A percentile compares a stretch with the other conserved stretches of the same genome.
phyloP scores from a whole-genome alignment of 2,797 vertebrate genomes.

The Parotocinclus haroldoi region DNA sequence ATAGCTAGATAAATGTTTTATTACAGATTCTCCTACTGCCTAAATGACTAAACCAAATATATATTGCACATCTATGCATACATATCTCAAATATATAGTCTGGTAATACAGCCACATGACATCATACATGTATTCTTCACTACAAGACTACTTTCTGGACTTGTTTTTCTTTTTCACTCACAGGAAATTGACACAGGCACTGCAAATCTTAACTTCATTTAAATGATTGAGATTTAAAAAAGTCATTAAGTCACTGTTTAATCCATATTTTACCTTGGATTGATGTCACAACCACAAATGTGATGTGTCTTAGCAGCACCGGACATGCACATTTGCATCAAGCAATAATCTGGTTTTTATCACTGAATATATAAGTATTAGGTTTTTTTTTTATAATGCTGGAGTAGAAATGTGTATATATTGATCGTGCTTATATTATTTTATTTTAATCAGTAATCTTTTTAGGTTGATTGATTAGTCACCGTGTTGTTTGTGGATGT shows the following conservation, averaged over 20 bases:
- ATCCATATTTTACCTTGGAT: background rate
- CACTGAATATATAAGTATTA: background rate
- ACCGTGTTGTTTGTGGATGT: background rate
- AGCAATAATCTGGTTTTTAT: background rate
- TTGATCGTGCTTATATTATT: no score
- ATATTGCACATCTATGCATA: conserved; percentile 60
- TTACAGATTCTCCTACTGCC: conserved; percentile 84
- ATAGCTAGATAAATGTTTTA: conserved; percentile 95
- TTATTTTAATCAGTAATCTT: no score
- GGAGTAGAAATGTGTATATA: no score
- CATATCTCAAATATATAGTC: conserved; percentile 65
- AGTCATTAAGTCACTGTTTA: background rate
- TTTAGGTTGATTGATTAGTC: no score
- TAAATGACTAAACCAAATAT: conserved; percentile 78
- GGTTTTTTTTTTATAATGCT: no score
- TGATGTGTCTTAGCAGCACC: no score
- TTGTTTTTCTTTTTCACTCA: conserved; percentile 5
- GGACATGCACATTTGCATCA: background rate
- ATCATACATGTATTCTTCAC: conserved; percentile 30
- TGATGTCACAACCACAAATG: background rate
- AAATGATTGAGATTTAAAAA: no score
- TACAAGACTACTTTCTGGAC: conserved; percentile 25
- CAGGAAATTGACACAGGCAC: background rate
- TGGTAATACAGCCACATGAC: conserved; percentile 36
- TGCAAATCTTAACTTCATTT: conserved; percentile 17